Percentiles rank a stretch among this genome's conserved stretches.
phyloP scores from a whole-genome alignment of 2,888 invertebrate species.

The Volucella inflata region DNA sequence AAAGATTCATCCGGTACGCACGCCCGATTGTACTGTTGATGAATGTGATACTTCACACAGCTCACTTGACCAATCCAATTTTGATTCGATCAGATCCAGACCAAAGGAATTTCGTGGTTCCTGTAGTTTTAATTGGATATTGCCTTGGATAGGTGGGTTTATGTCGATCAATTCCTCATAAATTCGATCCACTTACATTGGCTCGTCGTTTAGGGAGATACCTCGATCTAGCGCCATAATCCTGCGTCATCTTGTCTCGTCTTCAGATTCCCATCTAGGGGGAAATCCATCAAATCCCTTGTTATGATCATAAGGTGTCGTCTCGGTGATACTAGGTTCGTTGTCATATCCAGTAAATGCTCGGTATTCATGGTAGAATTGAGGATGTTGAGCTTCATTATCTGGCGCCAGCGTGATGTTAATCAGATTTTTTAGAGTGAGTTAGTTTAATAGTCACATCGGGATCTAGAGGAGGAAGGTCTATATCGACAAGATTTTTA shows the following conservation, averaged over 20 bases:
- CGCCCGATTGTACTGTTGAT: conserved; percentile 78
- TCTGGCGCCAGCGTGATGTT: conserved; percentile 77
- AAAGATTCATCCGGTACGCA: conserved; percentile 52
- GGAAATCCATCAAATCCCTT: conserved; percentile 79
- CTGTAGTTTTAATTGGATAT: conserved; percentile 78
- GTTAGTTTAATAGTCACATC: conserved; percentile 51
- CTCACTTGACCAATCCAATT: conserved; percentile 83
- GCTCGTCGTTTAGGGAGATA: conserved; percentile 79
- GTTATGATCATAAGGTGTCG: conserved; percentile 80
- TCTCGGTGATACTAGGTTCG: conserved; percentile 77
- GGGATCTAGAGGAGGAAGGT: conserved; percentile 39
- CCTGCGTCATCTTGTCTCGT: conserved; percentile 78
- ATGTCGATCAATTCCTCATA: conserved; percentile 43
- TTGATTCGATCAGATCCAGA: conserved; percentile 82
- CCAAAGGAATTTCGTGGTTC: conserved; percentile 82
- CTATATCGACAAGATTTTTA: conserved; percentile 73
- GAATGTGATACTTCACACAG: conserved; percentile 82
- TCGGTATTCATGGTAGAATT: conserved; percentile 82
- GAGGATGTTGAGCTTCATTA: conserved; percentile 82
- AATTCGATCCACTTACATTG: conserved; percentile 78
- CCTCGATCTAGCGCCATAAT: conserved; percentile 77
- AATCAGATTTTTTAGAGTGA: conserved; percentile 44
- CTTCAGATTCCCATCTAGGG: conserved; percentile 65
- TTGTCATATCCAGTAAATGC: conserved; percentile 80
- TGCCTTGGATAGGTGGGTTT: conserved; percentile 72